Evolutionary conservation across 1,140 invertebrate genomes (phyloP), one percentile per base, ranked within the genome.

Genomic region (Aleiodes sp.): DNA sequence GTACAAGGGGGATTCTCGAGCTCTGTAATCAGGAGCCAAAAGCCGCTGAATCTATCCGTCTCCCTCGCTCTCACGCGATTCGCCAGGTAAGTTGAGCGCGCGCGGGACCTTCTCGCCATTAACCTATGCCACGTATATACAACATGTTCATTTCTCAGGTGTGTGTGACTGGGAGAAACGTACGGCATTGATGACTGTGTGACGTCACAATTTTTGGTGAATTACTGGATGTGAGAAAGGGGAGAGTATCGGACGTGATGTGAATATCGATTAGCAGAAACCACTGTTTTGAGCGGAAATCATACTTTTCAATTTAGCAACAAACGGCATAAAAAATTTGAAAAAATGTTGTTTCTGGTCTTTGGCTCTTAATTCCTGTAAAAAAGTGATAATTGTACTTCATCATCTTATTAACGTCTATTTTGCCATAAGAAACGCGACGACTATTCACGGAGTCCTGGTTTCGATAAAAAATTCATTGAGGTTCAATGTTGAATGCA

Each of bases 11-110:
- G 79, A 83, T 66, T 74, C 43, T 52, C 73, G 79, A 77, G 80
- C 78, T 84, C 84, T 86, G 82, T 86, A 86, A 86, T 86, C 84
- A 86, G 83, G 74, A 83, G 80, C 77, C 78, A 28, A 14, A 64
- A 80, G 80, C 84, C 84, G 82, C 83, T 84, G 76, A 80, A 78
- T 8, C 4, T 29, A n/a, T n/a, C n/a, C n/a, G n/a, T n/a, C n/a
- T n/a, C n/a, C n/a, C n/a, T n/a, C n/a, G n/a, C n/a, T n/a, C n/a
- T n/a, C n/a, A n/a, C n/a, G n/a, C n/a, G n/a, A n/a, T n/a, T 59
- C 74, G 77, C 75, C 75, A 65, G 71, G 75, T 41, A 21, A 33
- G 21, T 16, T 24, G 46, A 52, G 59, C 9, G 57, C 52, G 37
- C 62, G 52, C 68, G 57, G 66, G 37, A 71, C 73, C 76, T 76